These are phyloP conservation scores for Ariopsis seemanni DNA, from an alignment of 2,113 vertebrate genomes.

Conservation along the genomic window DNA sequence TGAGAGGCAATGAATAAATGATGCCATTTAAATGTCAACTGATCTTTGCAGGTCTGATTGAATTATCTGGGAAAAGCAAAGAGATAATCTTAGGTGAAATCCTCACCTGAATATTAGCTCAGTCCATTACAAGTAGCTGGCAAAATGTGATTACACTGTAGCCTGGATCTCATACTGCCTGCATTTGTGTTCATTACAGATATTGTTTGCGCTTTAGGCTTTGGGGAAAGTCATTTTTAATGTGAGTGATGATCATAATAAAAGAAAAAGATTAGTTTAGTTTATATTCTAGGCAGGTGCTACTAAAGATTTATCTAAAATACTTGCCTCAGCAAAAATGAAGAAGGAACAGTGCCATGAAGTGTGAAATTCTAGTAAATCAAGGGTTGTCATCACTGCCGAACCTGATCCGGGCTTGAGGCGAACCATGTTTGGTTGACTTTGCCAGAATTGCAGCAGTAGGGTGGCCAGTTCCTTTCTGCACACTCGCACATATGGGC, in stretches of 20 bases:
- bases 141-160: not conserved
- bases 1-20: not conserved
- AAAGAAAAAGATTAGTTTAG: not conserved
- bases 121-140: not conserved
- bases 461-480: no score
- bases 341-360: not conserved
- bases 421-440: no score
- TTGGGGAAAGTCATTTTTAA: not conserved
- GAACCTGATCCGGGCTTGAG: no score
- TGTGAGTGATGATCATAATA: not conserved
- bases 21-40: not conserved
- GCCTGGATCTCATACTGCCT: not conserved
- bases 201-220: not conserved
- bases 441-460: no score
- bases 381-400: no score
- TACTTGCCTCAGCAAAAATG: not conserved
- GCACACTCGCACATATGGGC: no score
- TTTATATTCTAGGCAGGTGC: not conserved
- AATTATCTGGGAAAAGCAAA: not conserved
- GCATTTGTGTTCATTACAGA: not conserved
- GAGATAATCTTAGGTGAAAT: not conserved
- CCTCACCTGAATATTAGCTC: not conserved
- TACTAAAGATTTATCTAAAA: not conserved
- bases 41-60: not conserved
- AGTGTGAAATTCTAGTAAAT: not conserved